Percentiles rank a stretch among this genome's conserved stretches.
phyloP scores from a whole-genome alignment of 2,888 invertebrate genomes.

The Galeopsomyia nigrocyanea region DNA sequence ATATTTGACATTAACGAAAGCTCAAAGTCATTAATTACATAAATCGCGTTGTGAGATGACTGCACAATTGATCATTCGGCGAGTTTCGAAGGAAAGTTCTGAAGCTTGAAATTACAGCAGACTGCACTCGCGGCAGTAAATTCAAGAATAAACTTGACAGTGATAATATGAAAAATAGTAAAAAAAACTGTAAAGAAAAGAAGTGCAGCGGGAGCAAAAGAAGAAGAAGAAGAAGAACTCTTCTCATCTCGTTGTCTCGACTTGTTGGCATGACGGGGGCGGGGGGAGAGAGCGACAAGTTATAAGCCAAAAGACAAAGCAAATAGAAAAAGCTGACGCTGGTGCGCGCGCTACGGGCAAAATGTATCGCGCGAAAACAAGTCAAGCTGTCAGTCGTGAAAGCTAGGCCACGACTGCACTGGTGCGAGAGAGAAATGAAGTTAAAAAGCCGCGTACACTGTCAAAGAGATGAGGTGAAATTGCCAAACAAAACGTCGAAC shows the following conservation, averaged over 20 bases:
- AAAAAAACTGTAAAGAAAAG: background rate
- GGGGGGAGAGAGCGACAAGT: background rate
- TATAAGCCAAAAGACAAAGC: conserved; percentile 13
- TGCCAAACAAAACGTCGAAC: conserved; percentile 13
- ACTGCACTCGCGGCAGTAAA: too few relatives aligned
- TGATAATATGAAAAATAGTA: too few relatives aligned
- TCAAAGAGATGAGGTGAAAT: conserved; percentile 2
- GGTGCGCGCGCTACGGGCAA: too few relatives aligned
- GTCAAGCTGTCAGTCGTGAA: conserved; percentile 32
- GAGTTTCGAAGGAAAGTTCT: too few relatives aligned
- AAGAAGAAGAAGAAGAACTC: background rate
- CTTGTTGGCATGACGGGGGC: background rate
- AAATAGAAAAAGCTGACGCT: conserved; percentile 25
- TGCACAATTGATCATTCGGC: too few relatives aligned
- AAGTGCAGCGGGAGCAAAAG: conserved; percentile 3
- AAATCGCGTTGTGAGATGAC: too few relatives aligned
- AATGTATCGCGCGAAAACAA: conserved; percentile 30
- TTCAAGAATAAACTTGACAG: too few relatives aligned
- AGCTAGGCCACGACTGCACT: conserved; percentile 23
- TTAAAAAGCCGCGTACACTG: conserved; percentile 9
- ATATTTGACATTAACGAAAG: too few relatives aligned
- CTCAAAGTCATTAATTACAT: too few relatives aligned
- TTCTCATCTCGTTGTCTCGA: conserved; percentile 9
- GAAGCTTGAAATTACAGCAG: too few relatives aligned
- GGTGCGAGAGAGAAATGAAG: conserved; percentile 13